Evolutionary conservation across 2,113 vertebrate species (phyloP).

Genomic region (Vulpes ferrilata): DNA sequence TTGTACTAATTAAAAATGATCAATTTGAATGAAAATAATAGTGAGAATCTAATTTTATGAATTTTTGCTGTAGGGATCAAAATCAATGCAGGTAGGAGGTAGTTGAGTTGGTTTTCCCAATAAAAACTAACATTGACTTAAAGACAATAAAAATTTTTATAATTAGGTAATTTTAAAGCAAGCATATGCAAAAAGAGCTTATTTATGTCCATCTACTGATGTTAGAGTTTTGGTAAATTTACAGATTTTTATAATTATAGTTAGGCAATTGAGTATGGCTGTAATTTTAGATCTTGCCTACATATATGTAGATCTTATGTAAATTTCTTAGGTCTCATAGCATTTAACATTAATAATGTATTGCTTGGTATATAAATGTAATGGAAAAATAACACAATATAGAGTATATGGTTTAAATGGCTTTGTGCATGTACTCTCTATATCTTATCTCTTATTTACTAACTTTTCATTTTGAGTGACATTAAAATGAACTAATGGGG

Average conservation of each 20-base stretch:
- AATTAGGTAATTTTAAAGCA: neutral
- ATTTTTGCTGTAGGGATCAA: neutral
- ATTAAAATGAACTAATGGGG: neutral
- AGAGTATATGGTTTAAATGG: neutral
- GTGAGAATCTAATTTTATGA: neutral
- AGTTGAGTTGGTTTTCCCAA: neutral
- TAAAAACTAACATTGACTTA: conserved; percentile 41
- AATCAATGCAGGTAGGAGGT: neutral
- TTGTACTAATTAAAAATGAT: conserved; percentile 3
- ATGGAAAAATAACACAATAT: neutral
- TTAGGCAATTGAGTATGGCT: neutral
- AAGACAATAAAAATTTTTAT: neutral
- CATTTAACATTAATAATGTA: neutral
- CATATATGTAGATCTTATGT: neutral
- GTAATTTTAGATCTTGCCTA: neutral
- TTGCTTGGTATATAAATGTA: neutral
- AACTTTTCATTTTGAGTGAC: neutral
- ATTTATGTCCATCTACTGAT: no score
- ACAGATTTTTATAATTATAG: neutral
- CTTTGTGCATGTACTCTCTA: neutral
- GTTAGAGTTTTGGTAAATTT: no score
- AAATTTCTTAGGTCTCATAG: conserved; percentile 16
- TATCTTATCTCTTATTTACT: neutral
- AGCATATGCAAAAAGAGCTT: no score
- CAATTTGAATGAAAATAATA: neutral